These are phyloP conservation scores for Orthosia cruda DNA, from an alignment of 2,888 invertebrate species.

Conservation along the genomic window DNA sequence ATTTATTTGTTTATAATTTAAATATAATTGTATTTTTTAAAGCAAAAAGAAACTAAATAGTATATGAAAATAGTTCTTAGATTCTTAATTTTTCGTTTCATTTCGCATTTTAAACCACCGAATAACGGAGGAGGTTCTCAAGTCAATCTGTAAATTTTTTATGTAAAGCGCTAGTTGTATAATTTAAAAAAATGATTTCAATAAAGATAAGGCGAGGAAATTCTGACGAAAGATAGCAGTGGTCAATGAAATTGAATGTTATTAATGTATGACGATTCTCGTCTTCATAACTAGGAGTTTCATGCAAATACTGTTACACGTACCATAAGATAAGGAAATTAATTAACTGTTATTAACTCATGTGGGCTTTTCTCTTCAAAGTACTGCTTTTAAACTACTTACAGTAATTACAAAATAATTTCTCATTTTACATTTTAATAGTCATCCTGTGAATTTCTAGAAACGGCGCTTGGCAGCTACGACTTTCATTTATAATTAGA, in stretches of 20 bases:
- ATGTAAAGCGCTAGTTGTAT: too few relatives aligned
- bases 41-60: not conserved
- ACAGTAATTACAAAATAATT: constrained; percentile 30
- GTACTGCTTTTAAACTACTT: constrained; percentile 22
- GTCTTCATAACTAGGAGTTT: not conserved
- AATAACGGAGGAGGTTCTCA: too few relatives aligned
- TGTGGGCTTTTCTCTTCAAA: constrained; percentile 34
- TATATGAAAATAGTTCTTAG: not conserved
- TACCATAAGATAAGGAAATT: constrained; percentile 23
- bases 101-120: not conserved
- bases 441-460: constrained; percentile 4
- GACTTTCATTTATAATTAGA: constrained; percentile 51
- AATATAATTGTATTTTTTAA: constrained; percentile 8
- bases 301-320: constrained; percentile 12
- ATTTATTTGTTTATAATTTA: constrained; percentile 20
- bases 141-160: too few relatives aligned
- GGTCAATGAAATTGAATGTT: not conserved
- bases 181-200: not conserved
- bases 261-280: too few relatives aligned
- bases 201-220: not conserved
- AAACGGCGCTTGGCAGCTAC: constrained; percentile 25
- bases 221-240: not conserved
- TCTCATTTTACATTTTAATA: constrained; percentile 12
- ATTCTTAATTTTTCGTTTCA: constrained; percentile 3
- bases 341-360: constrained; percentile 26